Evolutionary conservation across 2,797 vertebrate genomes (phyloP).

Genomic region (Chelidonichthys spinosus): DNA sequence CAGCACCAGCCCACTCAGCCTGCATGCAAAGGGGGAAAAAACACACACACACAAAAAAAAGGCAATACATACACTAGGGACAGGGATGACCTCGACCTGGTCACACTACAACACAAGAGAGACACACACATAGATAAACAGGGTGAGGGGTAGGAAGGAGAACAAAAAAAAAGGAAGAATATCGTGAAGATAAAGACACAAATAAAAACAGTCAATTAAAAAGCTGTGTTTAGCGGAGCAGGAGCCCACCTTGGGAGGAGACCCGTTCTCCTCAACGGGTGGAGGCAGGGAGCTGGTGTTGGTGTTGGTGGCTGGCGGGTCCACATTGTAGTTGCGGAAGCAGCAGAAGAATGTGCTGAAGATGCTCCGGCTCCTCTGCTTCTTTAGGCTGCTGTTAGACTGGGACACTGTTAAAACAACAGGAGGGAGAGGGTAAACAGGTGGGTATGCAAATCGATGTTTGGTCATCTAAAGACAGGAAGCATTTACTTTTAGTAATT

Average conservation of each 20-base stretch:
- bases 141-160: constrained; percentile 68
- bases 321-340: constrained; percentile 95
- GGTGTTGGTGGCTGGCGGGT: constrained; percentile 87
- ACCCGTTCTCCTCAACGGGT: constrained; percentile 95
- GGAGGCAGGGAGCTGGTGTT: constrained; percentile 89
- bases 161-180: constrained; percentile 53
- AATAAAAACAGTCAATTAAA: constrained; percentile 24
- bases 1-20: constrained; percentile 71
- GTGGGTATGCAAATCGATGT: constrained; percentile 28
- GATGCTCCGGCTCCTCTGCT: constrained; percentile 93
- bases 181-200: constrained; percentile 11
- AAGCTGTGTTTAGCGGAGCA: background rate
- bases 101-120: constrained; percentile 92
- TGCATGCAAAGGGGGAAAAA: constrained; percentile 81
- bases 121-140: constrained; percentile 72
- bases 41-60: constrained; percentile 76
- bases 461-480: constrained; percentile 4
- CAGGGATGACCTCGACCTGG: constrained; percentile 97
- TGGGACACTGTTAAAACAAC: constrained; percentile 86
- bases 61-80: constrained; percentile 96
- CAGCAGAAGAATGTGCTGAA: constrained; percentile 98
- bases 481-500: constrained; percentile 32
- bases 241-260: constrained; percentile 91
- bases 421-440: constrained; percentile 32
- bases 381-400: constrained; percentile 94